Evolutionary conservation across 2,113 vertebrate genomes (phyloP).

Genomic region (Fulmarus glacialis): DNA sequence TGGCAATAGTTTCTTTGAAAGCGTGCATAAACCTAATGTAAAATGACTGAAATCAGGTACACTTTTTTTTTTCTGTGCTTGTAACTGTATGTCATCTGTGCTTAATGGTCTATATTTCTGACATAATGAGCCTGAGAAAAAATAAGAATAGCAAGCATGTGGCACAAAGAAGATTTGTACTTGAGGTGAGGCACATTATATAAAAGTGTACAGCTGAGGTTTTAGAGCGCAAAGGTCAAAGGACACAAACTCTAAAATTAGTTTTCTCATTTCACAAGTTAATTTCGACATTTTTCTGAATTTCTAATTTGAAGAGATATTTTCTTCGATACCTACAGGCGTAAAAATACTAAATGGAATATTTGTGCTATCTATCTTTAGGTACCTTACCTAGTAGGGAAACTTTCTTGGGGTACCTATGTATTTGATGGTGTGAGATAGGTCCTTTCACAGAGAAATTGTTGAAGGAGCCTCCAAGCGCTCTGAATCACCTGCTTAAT

Average conservation of each 20-base stretch:
- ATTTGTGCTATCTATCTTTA: background rate
- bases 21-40: background rate
- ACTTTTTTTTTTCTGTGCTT: background rate
- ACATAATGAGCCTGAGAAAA: background rate
- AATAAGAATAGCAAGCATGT: background rate
- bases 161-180: background rate
- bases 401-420: background rate
- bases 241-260: background rate
- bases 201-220: background rate
- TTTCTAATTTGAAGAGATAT: background rate
- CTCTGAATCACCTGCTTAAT: background rate
- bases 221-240: background rate
- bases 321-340: background rate
- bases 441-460: background rate
- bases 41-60: background rate
- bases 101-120: background rate
- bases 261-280: background rate
- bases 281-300: background rate
- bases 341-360: background rate
- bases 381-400: background rate
- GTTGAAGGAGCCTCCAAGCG: background rate
- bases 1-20: background rate
- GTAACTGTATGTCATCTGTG: background rate
- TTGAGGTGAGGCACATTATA: background rate
- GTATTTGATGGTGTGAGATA: background rate